phyloP scores from a whole-genome alignment of 1,140 invertebrate species.

The Cryptotermes secundus region DNA sequence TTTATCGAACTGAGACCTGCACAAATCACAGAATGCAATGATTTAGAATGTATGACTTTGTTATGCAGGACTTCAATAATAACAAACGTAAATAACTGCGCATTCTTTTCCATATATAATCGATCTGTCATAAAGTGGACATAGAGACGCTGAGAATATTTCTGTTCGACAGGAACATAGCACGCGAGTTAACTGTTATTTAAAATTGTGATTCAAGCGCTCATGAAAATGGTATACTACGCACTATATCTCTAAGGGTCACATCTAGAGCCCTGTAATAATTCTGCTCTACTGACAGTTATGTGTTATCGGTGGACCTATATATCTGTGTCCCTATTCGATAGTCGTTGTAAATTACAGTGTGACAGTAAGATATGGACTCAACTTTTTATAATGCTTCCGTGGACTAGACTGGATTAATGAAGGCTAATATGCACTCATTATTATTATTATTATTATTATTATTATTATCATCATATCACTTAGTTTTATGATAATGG shows the following conservation, averaged over 20 bases:
- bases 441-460: too few relatives aligned
- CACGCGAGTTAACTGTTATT: neutral
- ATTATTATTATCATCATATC: too few relatives aligned
- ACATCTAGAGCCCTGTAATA: neutral
- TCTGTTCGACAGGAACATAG: neutral
- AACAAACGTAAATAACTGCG: too few relatives aligned
- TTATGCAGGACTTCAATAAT: too few relatives aligned
- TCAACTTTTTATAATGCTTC: neutral
- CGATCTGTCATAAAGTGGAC: too few relatives aligned
- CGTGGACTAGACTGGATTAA: neutral
- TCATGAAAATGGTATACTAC: neutral
- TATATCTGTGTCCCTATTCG: neutral
- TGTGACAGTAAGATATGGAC: neutral
- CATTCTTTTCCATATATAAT: too few relatives aligned
- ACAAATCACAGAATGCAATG: too few relatives aligned
- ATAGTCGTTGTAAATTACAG: neutral
- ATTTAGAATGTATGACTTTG: too few relatives aligned
- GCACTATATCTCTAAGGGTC: neutral
- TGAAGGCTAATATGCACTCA: neutral
- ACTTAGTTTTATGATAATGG: too few relatives aligned
- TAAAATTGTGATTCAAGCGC: neutral
- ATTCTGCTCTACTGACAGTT: neutral
- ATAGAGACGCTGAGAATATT: too few relatives aligned
- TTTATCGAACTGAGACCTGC: too few relatives aligned
- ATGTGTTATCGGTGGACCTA: neutral